These are phyloP conservation scores for Catalaphyllia jardinei DNA, from an alignment of 64 coral and sea anemone genomes.

Conservation along the genomic window DNA sequence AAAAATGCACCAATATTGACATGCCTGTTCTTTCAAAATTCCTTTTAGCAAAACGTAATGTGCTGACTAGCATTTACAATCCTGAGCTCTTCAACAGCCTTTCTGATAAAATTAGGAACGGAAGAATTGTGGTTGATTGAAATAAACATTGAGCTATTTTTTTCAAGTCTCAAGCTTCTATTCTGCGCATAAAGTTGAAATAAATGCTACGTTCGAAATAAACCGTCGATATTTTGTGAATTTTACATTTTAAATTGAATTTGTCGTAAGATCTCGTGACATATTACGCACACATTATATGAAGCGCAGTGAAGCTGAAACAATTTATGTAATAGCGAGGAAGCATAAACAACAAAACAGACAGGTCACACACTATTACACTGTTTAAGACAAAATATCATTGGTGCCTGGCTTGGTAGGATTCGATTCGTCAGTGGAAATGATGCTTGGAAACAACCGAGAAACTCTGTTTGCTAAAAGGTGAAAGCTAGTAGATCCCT, in stretches of 20 bases:
- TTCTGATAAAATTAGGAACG: neutral
- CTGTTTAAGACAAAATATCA: neutral
- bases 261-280: neutral
- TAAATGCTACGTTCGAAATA: too few relatives aligned
- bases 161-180: too few relatives aligned
- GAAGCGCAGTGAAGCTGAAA: slow-evolving; percentile 12
- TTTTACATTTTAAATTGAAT: too few relatives aligned
- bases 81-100: neutral
- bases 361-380: neutral
- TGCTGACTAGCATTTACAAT: neutral
- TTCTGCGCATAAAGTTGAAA: too few relatives aligned
- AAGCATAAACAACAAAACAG: neutral
- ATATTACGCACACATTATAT: neutral
- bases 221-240: too few relatives aligned
- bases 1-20: neutral
- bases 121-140: too few relatives aligned
- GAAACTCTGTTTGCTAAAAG: neutral
- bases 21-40: neutral
- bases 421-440: neutral
- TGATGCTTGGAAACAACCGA: neutral
- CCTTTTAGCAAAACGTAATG: neutral
- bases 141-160: too few relatives aligned
- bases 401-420: neutral
- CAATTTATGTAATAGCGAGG: neutral
- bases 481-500: neutral